Evolutionary conservation across 2,113 vertebrate species (phyloP).

Genomic region (Gymnocephalus cernua): DNA sequence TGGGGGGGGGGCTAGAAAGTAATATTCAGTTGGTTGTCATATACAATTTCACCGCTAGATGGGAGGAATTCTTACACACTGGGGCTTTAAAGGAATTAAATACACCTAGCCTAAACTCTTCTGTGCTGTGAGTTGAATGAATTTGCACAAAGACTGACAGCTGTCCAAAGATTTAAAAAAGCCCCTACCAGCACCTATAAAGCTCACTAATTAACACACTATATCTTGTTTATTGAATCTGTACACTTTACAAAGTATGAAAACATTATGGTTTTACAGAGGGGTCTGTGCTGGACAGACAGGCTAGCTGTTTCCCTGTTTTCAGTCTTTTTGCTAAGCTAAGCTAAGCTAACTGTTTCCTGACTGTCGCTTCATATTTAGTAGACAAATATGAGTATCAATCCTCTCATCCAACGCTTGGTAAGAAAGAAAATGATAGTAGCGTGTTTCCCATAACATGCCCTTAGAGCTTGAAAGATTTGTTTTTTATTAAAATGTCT

Average conservation of each 20-base stretch:
- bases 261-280: background rate
- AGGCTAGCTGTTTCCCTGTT: background rate
- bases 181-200: background rate
- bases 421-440: background rate
- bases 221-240: background rate
- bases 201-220: background rate
- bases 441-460: background rate
- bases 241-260: background rate
- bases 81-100: conserved; percentile 8
- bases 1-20: no score
- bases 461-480: background rate
- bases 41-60: no score
- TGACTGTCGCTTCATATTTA: background rate
- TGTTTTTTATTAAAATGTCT: background rate
- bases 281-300: background rate
- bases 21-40: no score
- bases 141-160: background rate
- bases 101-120: background rate
- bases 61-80: no score
- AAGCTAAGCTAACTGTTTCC: background rate
- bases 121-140: background rate
- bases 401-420: background rate
- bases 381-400: background rate
- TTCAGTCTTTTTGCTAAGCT: background rate
- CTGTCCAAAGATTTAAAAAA: background rate